phyloP scores from a whole-genome alignment of 2,113 vertebrate genomes.

The Nerophis ophidion region DNA sequence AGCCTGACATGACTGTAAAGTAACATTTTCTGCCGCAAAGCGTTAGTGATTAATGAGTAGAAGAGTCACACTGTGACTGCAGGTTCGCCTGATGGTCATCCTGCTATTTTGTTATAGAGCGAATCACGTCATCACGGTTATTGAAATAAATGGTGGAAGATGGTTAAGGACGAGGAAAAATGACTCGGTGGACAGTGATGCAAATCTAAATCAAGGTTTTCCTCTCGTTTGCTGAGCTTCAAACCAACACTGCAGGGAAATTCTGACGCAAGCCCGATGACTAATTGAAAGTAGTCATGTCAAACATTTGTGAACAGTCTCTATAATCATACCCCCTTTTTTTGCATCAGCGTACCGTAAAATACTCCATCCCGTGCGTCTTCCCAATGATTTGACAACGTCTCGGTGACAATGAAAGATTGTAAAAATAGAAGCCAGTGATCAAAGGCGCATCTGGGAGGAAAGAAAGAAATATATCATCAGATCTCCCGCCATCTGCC shows the following conservation, averaged over 20 bases:
- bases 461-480: constrained; percentile 63
- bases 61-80: no score
- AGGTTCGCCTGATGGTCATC: constrained; percentile 5
- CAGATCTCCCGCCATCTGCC: constrained; percentile 41
- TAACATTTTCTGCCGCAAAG: no score
- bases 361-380: constrained; percentile 25
- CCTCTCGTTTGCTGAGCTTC: constrained; percentile 32
- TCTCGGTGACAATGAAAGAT: constrained; percentile 57
- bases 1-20: no score
- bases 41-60: no score
- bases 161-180: constrained; percentile 21
- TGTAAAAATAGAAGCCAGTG: constrained; percentile 62
- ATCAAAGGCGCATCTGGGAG: constrained; percentile 69
- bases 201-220: constrained; percentile 43
- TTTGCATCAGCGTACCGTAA: constrained; percentile 24
- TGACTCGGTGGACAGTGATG: constrained; percentile 45
- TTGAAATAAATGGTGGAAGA: constrained; percentile 53
- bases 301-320: constrained; percentile 29
- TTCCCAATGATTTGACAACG: constrained; percentile 46
- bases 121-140: constrained; percentile 48
- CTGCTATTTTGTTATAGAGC: constrained; percentile 36
- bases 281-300: constrained; percentile 37
- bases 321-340: background rate
- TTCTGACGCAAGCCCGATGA: background rate
- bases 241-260: constrained; percentile 15